phyloP scores from a whole-genome alignment of 1,140 invertebrate species.

The Solen grandis region DNA sequence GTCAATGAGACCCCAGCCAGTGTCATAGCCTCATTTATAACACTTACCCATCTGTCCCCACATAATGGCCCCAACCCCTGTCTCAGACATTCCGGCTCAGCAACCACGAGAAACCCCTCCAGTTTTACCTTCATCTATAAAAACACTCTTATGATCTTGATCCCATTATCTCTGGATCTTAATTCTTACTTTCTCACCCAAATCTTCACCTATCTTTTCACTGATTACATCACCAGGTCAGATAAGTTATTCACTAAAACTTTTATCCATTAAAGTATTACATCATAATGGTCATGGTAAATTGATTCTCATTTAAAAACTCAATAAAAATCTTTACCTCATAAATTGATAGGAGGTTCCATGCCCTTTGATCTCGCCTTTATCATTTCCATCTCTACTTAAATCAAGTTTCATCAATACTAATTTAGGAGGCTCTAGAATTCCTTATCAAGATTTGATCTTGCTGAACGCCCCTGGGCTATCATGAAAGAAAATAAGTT shows the following conservation, averaged over 20 bases:
- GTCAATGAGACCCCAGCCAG: too few relatives aligned
- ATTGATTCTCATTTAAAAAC: background rate
- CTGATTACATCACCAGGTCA: background rate
- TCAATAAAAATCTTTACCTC: background rate
- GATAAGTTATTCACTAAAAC: background rate
- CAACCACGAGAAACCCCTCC: background rate
- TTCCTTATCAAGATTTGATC: too few relatives aligned
- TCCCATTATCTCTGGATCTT: background rate
- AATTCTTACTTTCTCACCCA: background rate
- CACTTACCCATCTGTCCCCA: background rate
- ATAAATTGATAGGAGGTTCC: background rate
- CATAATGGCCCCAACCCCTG: background rate
- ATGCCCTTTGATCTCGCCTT: background rate
- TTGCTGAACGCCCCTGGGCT: too few relatives aligned
- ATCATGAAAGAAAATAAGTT: too few relatives aligned
- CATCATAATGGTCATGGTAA: background rate
- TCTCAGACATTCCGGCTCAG: background rate
- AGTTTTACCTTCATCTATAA: background rate
- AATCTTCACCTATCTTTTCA: background rate
- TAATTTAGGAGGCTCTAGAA: background rate
- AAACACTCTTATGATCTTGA: background rate
- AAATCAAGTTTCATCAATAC: background rate
- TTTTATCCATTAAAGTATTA: background rate
- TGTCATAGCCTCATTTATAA: background rate
- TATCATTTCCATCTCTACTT: background rate